Evolutionary conservation across 2,113 vertebrate species (phyloP).

Genomic region (Dermatemys mawii): DNA sequence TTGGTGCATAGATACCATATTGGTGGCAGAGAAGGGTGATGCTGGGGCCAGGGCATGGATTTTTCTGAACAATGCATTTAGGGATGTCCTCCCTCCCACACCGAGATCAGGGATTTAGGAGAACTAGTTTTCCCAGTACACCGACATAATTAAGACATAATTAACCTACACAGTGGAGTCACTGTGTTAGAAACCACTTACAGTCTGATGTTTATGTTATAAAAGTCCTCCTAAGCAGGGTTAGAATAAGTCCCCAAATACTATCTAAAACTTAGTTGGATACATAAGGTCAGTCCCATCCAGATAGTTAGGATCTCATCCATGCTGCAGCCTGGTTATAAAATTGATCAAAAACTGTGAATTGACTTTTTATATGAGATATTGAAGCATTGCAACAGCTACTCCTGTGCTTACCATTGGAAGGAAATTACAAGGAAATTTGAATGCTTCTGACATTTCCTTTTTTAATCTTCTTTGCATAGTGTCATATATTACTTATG

Average conservation of each 20-base stretch:
- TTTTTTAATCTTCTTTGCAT: not conserved
- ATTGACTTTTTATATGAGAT: not conserved
- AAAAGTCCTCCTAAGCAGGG: conserved; percentile 36
- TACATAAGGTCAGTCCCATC: not conserved
- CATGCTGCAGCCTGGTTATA: not conserved
- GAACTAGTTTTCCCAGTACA: not conserved
- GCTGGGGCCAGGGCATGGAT: not conserved
- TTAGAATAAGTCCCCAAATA: not conserved
- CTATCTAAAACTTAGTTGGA: not conserved
- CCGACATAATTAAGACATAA: not conserved
- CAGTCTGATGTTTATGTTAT: not conserved
- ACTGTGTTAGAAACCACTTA: not conserved
- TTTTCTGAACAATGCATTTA: not conserved
- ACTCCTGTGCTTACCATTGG: not conserved
- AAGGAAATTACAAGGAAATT: not conserved
- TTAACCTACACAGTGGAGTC: not conserved
- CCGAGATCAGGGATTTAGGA: not conserved
- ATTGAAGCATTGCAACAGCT: not conserved
- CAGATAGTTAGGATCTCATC: not conserved
- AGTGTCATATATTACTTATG: not conserved
- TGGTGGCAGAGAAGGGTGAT: not conserved
- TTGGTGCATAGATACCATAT: not conserved
- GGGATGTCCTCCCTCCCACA: not conserved
- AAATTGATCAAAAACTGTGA: not conserved
- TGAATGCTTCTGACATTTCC: not conserved